A percentile compares a stretch with the other conserved stretches of the same genome.
Evolutionary conservation across 2,113 vertebrate genomes (phyloP).

Genomic region (Cebidichthys violaceus): DNA sequence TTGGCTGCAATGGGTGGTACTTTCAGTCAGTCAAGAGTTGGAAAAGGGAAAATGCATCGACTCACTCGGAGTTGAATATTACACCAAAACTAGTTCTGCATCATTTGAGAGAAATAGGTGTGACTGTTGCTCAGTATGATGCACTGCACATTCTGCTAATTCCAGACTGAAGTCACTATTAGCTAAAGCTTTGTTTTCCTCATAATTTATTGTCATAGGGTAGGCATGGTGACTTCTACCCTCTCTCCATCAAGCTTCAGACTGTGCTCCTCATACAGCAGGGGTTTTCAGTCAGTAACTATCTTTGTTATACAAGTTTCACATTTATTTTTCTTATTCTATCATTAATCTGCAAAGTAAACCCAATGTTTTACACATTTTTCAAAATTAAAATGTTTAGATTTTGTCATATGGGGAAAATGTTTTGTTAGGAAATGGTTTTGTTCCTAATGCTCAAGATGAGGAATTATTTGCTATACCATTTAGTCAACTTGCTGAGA

Average conservation of each 20-base stretch:
- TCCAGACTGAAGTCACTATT: background rate
- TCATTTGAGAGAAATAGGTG: background rate
- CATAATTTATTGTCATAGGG: background rate
- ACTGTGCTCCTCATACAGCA: no score
- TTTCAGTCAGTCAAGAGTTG: background rate
- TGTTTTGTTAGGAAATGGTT: no score
- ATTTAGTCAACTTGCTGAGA: no score
- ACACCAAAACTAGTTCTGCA: no score
- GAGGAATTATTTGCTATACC: no score
- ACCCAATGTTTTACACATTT: no score
- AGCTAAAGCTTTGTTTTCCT: background rate
- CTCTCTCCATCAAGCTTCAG: no score
- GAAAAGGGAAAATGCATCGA: background rate
- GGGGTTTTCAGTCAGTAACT: no score
- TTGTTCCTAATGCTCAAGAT: no score
- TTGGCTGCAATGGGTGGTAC: slow-evolving; percentile 13
- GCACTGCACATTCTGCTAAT: background rate
- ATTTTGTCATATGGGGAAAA: no score
- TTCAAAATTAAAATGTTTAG: no score
- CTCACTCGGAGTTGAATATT: background rate
- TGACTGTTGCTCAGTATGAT: background rate
- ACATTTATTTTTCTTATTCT: background rate
- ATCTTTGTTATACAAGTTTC: no score
- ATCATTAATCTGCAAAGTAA: background rate
- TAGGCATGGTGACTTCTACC: background rate